A percentile compares a stretch with the other conserved stretches of the same genome.
Evolutionary conservation across 2,113 vertebrate genomes (phyloP).

Genomic region (Morphnarchus princeps): DNA sequence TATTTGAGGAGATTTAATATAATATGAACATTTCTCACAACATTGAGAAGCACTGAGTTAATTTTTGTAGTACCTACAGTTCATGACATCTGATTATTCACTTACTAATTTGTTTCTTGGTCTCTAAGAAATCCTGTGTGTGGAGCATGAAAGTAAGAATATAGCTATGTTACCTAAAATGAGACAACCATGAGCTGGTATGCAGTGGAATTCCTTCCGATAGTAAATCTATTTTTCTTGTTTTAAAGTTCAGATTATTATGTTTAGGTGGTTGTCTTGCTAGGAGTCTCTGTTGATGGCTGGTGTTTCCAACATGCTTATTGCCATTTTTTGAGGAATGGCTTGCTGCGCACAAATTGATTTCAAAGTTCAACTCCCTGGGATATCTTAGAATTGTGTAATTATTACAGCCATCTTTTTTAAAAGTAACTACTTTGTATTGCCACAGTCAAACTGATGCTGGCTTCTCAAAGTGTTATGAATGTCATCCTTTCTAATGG

Average conservation of each 20-base stretch:
- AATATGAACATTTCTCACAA: neutral
- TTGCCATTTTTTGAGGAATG: neutral
- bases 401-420: neutral
- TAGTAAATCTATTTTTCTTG: neutral
- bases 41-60: neutral
- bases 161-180: neutral
- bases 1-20: neutral
- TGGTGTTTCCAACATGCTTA: neutral
- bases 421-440: neutral
- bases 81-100: neutral
- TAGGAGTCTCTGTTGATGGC: neutral
- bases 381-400: neutral
- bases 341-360: neutral
- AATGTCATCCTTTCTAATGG: neutral
- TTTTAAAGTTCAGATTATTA: neutral
- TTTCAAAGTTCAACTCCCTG: neutral
- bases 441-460: neutral
- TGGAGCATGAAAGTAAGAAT: neutral
- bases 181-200: neutral
- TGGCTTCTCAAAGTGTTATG: neutral
- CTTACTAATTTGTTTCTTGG: neutral
- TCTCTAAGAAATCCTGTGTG: neutral
- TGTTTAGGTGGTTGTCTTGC: neutral
- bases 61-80: neutral
- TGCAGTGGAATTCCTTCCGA: slow-evolving; percentile 40